Evolutionary conservation across 1,140 invertebrate genomes (phyloP), one percentile per base, ranked within the genome.

Genomic region (Tetragonula clypearis): DNA sequence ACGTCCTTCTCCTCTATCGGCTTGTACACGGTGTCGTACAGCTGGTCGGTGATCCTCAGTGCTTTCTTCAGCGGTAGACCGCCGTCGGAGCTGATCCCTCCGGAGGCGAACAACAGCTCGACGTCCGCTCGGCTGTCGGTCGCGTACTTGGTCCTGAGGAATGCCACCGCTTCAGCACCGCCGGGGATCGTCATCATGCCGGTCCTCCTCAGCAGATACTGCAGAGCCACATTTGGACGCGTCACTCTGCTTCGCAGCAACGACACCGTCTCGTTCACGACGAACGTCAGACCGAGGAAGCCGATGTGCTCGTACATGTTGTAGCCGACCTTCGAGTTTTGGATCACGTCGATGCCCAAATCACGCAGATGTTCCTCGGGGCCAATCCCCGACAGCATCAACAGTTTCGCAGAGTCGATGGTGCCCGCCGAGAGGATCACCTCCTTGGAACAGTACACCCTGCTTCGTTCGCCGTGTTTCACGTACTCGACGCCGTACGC

Each of bases 351-450:
- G 49, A 98, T 97, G 0, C 96, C 96, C 2, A 98, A 93, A 49
- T 96, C 95, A 72, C 96, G 92, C 4, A 99, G 94, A 87, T 98
- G 96, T 49, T 96, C 93, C 80, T 92, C 95, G 0, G 97, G 97
- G 9, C 97, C 97, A 56, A 98, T 96, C 30, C 97, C 97, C 2
- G 97, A 97, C 1, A 97, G 89, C 96, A 98, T 96, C 1, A 98
- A 92, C 14, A 98, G 79, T 88, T 97, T 96, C 3, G 97, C 96
- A 0, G 96, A 96, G 87, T 97, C 97, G 19, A 97, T 96, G 2
- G 96, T 95, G 11, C 97, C 97, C 0, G 96, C 96, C 0, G 96
- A 96, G 19, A 97, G 69, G 60, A 97, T 95, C 0, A 97, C 95
- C 93, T 98, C 97, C 85, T 96, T 97, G 5, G 92, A 94, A 0